Base-by-base conservation (phyloP, 2,888 invertebrate species). In the Andrena praecox region DNA sequence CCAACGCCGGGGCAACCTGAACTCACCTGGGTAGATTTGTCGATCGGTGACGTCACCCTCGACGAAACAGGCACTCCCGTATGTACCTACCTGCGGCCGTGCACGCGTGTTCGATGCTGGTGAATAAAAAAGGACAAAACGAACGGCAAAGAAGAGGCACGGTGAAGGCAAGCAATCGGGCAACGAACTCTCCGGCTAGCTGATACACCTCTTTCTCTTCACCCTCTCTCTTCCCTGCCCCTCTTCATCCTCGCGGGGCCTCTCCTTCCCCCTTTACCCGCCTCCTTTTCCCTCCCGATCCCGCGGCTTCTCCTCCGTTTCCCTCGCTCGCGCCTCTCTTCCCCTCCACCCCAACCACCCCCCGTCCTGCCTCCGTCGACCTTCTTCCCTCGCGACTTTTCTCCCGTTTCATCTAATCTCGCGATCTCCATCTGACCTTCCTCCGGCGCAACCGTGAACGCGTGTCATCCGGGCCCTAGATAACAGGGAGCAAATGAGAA, bases 151-250 rank as follows among this genome's bases (percentile, higher is more conserved):
- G 71, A 82, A 84, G 79, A 82, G 84, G 60, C 77, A 75, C 75
- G 77, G 77, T 60, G 72, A 82, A 86, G 88, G 81, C 87, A 89
- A 87, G 85, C 90, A 91, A 91, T 91, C 92, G 91, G 91, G 82
- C 92, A 92, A 90, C 90, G 91, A 92, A 92, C 92, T 90, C 82
- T 72, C 76, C 52, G 52, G 84, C 87, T 80, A 77, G 74, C 81
- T 76, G 75, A 79, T 82, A 77, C 79, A 80, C 77, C 82, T 86
- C 80, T 80, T 82, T 77, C 81, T 79, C 80, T 62, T 74, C 27
- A 42, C 50, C 31, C 64, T 77, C 54, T 66, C 69, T 77, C 70
- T 66, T 54, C 56, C 27, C 70, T 66, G 42, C 56, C 27, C 56
- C 20, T 16, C 59, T 52, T 63, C 5, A 66, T 75, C 27, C 52